Conservation (phyloP, 2,113 vertebrate genomes). For the Melanostigma gelatinosum region DNA sequence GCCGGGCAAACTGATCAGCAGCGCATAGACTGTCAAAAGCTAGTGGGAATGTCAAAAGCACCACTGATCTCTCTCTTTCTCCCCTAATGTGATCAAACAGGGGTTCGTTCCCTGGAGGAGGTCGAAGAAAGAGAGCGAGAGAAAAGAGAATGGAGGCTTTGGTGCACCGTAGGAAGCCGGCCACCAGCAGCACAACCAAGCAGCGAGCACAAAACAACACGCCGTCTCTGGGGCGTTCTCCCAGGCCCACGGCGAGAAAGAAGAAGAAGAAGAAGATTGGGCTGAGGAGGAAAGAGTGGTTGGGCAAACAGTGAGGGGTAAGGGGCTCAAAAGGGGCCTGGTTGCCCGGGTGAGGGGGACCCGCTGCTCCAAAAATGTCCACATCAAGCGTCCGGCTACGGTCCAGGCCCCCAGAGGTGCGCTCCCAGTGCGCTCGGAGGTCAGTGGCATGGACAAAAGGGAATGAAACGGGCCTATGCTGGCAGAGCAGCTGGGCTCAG, state of each 20-base stretch:
- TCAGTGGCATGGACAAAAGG: slow-evolving; percentile 75
- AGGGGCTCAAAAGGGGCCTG: slow-evolving; percentile 80
- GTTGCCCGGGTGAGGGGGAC: slow-evolving; percentile 91
- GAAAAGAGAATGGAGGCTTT: slow-evolving; percentile 73
- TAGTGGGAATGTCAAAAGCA: slow-evolving; percentile 68
- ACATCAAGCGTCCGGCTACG: slow-evolving; percentile 87
- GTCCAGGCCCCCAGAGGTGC: slow-evolving; percentile 81
- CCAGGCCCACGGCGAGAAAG: slow-evolving; percentile 42
- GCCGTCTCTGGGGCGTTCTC: slow-evolving; percentile 66
- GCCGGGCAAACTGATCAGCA: slow-evolving; percentile 65
- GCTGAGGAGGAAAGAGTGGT: slow-evolving; percentile 66
- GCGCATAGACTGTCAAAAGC: slow-evolving; percentile 76
- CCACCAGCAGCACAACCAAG: slow-evolving; percentile 83
- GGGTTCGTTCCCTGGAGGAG: slow-evolving; percentile 56
- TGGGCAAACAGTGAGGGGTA: slow-evolving; percentile 90
- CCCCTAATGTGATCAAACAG: slow-evolving; percentile 81
- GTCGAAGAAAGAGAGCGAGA: slow-evolving; percentile 65
- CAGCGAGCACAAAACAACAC: slow-evolving; percentile 72
- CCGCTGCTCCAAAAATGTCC: slow-evolving; percentile 87
- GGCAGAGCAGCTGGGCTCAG: slow-evolving; percentile 74
- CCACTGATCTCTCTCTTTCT: slow-evolving; percentile 65
- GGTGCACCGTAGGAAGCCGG: slow-evolving; percentile 70
- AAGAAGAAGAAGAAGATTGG: slow-evolving; percentile 39
- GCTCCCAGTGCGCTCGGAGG: slow-evolving; percentile 65
- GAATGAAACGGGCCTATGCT: slow-evolving; percentile 36